Evolutionary conservation across 2,797 vertebrate species (phyloP).

Genomic region (Antennarius maculatus): DNA sequence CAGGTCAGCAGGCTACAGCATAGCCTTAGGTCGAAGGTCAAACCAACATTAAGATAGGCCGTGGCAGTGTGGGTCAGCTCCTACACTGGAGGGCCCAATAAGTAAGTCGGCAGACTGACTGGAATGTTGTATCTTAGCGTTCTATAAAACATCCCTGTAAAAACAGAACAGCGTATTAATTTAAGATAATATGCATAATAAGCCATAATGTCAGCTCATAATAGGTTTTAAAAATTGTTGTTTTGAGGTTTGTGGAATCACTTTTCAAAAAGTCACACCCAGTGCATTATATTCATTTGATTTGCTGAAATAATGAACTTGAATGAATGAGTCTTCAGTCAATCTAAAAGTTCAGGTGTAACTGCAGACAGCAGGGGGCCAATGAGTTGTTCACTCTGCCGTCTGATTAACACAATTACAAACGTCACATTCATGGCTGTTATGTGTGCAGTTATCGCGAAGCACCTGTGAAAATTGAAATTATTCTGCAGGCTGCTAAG

Average conservation of each 20-base stretch:
- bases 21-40: constrained; percentile 81
- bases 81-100: constrained; percentile 59
- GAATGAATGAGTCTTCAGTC: neutral
- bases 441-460: neutral
- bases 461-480: neutral
- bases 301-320: constrained; percentile 2
- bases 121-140: constrained; percentile 63
- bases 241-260: neutral
- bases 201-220: neutral
- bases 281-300: neutral
- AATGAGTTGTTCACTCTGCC: neutral
- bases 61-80: constrained; percentile 72
- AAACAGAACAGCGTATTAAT: constrained; percentile 22
- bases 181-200: neutral
- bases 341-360: neutral
- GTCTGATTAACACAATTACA: constrained; percentile 3
- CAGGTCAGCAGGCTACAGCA: constrained; percentile 82
- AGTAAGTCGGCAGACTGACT: constrained; percentile 69
- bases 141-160: constrained; percentile 31
- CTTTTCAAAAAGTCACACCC: neutral
- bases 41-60: constrained; percentile 83
- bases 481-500: constrained; percentile 2
- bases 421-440: neutral
- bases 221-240: neutral
- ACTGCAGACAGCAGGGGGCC: neutral